phyloP scores from a whole-genome alignment of 2,797 vertebrate genomes.

The Oceanodroma leucorhoa region DNA sequence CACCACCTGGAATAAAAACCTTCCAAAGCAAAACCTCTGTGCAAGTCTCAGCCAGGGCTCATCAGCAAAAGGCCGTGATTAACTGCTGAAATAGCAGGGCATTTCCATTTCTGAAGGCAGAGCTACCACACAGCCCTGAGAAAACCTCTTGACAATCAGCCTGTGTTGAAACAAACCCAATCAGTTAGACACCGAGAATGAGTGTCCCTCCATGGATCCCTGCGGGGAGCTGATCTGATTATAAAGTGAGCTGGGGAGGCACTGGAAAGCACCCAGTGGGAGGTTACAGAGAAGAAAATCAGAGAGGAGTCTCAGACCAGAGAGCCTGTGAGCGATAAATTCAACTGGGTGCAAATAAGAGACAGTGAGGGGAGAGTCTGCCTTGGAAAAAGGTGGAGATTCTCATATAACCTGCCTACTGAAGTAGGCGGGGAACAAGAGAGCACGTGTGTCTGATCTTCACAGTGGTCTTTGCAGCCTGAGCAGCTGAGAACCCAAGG shows the following conservation, averaged over 20 bases:
- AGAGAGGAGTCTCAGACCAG: background rate
- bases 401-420: background rate
- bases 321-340: background rate
- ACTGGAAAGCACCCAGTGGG: background rate
- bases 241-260: background rate
- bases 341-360: background rate
- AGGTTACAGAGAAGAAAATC: background rate
- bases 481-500: background rate
- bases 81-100: constrained; percentile 6
- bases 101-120: constrained; percentile 20
- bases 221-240: constrained; percentile 26
- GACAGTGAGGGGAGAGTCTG: background rate
- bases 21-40: background rate
- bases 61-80: constrained; percentile 18
- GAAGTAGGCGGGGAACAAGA: background rate
- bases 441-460: background rate
- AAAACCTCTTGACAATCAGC: constrained; percentile 57
- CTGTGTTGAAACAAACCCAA: constrained; percentile 60
- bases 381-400: background rate
- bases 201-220: constrained; percentile 13
- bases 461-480: background rate
- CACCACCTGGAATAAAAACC: background rate
- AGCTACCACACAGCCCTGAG: background rate
- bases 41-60: background rate
- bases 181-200: constrained; percentile 29